Evolutionary conservation across 2,888 invertebrate species (phyloP).

Genomic region (Glomeris marginata): DNA sequence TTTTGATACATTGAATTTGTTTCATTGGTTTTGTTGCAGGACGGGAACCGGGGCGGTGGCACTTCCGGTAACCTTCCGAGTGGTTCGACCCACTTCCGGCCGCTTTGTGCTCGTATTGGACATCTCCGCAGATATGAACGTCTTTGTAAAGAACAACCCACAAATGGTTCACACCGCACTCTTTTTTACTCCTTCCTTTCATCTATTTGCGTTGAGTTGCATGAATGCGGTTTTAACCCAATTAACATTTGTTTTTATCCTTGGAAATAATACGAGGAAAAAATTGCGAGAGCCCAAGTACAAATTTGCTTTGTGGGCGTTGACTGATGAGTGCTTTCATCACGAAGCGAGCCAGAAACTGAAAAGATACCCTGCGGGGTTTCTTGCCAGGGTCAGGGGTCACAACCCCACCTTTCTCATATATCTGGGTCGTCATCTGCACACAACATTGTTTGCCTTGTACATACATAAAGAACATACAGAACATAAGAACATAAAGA

Average conservation of each 20-base stretch:
- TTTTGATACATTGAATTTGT: background rate
- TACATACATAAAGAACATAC: too few relatives aligned
- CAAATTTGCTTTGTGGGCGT: background rate
- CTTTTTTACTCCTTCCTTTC: too few relatives aligned
- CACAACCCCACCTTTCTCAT: too few relatives aligned
- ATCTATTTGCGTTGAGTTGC: constrained; percentile 1
- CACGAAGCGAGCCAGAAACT: too few relatives aligned
- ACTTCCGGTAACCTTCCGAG: constrained; percentile 5
- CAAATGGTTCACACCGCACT: constrained; percentile 5
- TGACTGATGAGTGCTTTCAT: background rate
- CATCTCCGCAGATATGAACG: constrained; percentile 11
- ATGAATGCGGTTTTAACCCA: constrained; percentile 6
- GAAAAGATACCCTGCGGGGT: too few relatives aligned
- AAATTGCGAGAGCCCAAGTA: background rate
- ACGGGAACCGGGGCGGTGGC: background rate
- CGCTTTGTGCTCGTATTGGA: constrained; percentile 13
- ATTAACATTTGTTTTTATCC: too few relatives aligned
- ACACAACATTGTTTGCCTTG: too few relatives aligned
- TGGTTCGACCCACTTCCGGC: constrained; percentile 5
- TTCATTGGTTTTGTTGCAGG: background rate
- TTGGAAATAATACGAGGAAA: background rate
- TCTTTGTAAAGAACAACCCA: constrained; percentile 12
- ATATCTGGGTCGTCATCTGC: too few relatives aligned
- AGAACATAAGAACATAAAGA: too few relatives aligned
- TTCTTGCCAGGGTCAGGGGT: too few relatives aligned